Evolutionary conservation across 2,113 vertebrate species (phyloP).

Genomic region (Lichenostomus cassidix): DNA sequence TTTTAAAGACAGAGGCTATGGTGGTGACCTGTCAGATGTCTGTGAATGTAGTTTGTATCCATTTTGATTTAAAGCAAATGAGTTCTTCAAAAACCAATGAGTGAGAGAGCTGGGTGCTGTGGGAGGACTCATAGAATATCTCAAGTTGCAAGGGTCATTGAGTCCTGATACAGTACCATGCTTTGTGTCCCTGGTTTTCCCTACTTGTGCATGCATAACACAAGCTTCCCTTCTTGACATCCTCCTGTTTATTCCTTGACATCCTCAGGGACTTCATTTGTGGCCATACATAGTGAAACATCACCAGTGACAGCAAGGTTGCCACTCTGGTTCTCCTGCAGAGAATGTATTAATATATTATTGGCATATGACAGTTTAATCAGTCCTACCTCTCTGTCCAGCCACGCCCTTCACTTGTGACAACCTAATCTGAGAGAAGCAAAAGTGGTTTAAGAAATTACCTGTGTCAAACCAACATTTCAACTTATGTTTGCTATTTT

Average conservation of each 20-base stretch:
- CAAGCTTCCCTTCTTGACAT: not conserved
- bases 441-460: not conserved
- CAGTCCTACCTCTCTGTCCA: not conserved
- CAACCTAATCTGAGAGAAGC: slow-evolving; percentile 17
- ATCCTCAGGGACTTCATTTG: not conserved
- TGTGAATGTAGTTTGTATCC: not conserved
- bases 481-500: not conserved
- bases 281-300: not conserved
- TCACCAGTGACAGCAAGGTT: not conserved
- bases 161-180: not conserved
- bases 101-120: not conserved
- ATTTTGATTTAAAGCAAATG: not conserved
- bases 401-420: not conserved
- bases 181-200: not conserved
- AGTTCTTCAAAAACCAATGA: not conserved
- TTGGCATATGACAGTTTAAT: slow-evolving; percentile 44
- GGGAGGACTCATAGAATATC: not conserved
- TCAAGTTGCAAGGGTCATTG: not conserved
- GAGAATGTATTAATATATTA: not conserved
- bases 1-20: not conserved
- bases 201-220: not conserved
- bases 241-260: not conserved
- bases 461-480: not conserved
- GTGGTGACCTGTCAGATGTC: not conserved
- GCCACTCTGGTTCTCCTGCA: not conserved